Evolutionary conservation across 2,888 invertebrate genomes (phyloP).

Genomic region (Cistogaster globosa): DNA sequence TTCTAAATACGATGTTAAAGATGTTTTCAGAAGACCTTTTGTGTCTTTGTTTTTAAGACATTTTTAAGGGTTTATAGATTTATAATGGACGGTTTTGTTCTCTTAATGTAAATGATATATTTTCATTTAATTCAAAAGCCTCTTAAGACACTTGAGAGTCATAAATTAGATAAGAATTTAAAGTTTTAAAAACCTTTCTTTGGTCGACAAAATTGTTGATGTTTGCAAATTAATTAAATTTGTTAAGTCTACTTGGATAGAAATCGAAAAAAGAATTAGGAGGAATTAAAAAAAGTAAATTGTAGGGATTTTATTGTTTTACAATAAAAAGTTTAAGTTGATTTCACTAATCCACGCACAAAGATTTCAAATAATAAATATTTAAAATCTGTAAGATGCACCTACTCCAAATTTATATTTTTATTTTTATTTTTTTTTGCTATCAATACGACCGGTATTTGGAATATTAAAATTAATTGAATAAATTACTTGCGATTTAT

Average conservation of each 20-base stretch:
- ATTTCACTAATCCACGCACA: too few relatives aligned
- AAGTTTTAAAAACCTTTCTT: neutral
- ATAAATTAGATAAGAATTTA: slow-evolving; percentile 48
- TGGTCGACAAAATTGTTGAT: neutral
- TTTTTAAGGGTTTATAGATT: slow-evolving; percentile 14
- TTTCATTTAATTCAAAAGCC: slow-evolving; percentile 20
- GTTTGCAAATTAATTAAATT: neutral
- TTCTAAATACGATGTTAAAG: slow-evolving; percentile 32
- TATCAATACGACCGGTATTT: too few relatives aligned
- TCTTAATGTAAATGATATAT: slow-evolving; percentile 45
- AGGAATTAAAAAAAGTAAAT: neutral
- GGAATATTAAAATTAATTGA: too few relatives aligned
- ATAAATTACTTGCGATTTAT: neutral
- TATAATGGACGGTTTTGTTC: slow-evolving; percentile 49
- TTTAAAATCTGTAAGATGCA: too few relatives aligned
- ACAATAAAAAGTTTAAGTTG: too few relatives aligned
- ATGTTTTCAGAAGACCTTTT: slow-evolving; percentile 52
- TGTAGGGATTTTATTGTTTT: too few relatives aligned
- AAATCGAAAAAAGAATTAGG: neutral
- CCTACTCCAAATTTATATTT: too few relatives aligned
- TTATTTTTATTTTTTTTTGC: too few relatives aligned
- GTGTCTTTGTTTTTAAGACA: slow-evolving; percentile 30
- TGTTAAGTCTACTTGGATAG: neutral
- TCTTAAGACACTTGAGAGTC: slow-evolving; percentile 36
- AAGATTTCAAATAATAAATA: too few relatives aligned